Evolutionary conservation across 2,888 invertebrate species (phyloP).

Genomic region (Athrips mouffetella): DNA sequence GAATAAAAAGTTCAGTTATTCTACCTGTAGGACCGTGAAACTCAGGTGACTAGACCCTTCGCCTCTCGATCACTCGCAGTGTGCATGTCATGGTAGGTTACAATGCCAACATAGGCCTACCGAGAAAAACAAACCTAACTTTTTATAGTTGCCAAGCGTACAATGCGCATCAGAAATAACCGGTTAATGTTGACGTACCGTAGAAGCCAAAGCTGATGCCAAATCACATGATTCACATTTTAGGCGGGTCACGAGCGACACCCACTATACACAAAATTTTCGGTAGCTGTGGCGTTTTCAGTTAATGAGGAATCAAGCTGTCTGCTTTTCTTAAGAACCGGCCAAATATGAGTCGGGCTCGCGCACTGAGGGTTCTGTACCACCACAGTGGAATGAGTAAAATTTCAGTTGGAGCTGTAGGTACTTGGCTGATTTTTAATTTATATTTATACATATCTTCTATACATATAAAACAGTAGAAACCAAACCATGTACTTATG

Average conservation of each 20-base stretch:
- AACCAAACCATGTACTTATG: too few relatives aligned
- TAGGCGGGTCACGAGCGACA: constrained; percentile 65
- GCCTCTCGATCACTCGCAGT: constrained; percentile 1
- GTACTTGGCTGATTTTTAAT: too few relatives aligned
- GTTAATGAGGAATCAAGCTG: neutral
- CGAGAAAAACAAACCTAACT: constrained; percentile 36
- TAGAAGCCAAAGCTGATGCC: constrained; percentile 61
- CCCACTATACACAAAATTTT: constrained; percentile 37
- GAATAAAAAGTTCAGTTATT: too few relatives aligned
- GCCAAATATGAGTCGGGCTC: too few relatives aligned
- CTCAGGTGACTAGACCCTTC: neutral
- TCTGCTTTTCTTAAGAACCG: too few relatives aligned
- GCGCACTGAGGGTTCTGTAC: too few relatives aligned
- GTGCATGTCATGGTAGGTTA: constrained; percentile 9
- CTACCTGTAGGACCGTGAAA: neutral
- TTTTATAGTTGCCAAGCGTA: constrained; percentile 57
- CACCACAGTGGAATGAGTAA: too few relatives aligned
- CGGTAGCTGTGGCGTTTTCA: neutral
- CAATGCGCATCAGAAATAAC: constrained; percentile 59
- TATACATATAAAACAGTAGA: too few relatives aligned
- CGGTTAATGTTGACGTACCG: constrained; percentile 51
- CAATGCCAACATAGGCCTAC: constrained; percentile 30
- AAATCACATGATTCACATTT: constrained; percentile 72
- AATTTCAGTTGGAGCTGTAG: too few relatives aligned
- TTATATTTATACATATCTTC: too few relatives aligned